Evolutionary conservation across 2,888 invertebrate species (phyloP).

Genomic region (Saturnia japonica): DNA sequence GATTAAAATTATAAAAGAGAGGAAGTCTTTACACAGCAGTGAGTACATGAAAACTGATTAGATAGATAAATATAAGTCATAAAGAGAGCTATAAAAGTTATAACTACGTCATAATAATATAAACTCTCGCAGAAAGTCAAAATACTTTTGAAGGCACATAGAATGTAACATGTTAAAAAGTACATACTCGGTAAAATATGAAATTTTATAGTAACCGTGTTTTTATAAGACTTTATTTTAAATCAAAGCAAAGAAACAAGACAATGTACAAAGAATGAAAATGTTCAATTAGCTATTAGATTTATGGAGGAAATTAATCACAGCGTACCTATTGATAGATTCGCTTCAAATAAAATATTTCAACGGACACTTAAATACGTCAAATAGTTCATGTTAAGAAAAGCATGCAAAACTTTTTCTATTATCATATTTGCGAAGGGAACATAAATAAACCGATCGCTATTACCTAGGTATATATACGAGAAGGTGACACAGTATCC

Average conservation of each 20-base stretch:
- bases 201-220: too few relatives aligned
- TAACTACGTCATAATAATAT: too few relatives aligned
- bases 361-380: background rate
- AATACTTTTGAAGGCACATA: too few relatives aligned
- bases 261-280: background rate
- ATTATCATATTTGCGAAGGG: background rate
- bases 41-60: too few relatives aligned
- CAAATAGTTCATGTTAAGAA: background rate
- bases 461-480: background rate
- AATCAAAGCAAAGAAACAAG: background rate
- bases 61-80: too few relatives aligned
- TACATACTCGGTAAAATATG: too few relatives aligned
- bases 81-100: too few relatives aligned
- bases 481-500: slow-evolving; percentile 9
- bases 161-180: too few relatives aligned
- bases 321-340: background rate
- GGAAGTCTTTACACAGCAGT: too few relatives aligned
- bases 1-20: too few relatives aligned
- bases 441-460: background rate
- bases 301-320: background rate
- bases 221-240: too few relatives aligned
- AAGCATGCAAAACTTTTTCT: background rate
- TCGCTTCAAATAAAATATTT: background rate
- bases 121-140: too few relatives aligned
- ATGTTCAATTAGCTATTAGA: background rate